Evolutionary conservation across 2,888 invertebrate genomes (phyloP).

Genomic region (Dynastes tityus): DNA sequence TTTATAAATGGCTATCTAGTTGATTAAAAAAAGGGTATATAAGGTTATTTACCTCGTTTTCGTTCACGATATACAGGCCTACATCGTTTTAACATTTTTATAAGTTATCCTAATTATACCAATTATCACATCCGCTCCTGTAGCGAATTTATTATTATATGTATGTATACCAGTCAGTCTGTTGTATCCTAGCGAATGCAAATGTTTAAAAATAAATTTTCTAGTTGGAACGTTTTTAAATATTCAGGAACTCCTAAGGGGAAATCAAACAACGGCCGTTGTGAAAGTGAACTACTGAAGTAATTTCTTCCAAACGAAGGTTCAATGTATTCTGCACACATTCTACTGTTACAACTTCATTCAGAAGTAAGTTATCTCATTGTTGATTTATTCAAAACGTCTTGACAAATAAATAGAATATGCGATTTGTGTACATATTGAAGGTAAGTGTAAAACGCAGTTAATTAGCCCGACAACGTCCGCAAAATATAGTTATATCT

Average conservation of each 20-base stretch:
- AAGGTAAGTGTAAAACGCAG: too few species aligned
- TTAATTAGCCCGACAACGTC: too few species aligned
- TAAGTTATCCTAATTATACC: neutral
- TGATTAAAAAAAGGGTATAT: too few species aligned
- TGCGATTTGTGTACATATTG: too few species aligned
- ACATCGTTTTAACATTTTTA: neutral
- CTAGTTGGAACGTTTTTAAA: slow-evolving; percentile 2
- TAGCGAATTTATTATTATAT: neutral
- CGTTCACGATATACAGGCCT: neutral
- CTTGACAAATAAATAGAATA: neutral
- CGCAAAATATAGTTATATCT: too few species aligned
- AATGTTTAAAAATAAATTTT: neutral
- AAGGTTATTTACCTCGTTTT: neutral
- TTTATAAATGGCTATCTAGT: too few species aligned
- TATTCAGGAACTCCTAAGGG: neutral
- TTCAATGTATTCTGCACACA: neutral
- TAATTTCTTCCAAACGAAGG: neutral
- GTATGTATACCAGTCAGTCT: neutral
- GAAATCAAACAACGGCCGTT: too few species aligned
- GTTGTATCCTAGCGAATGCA: slow-evolving; percentile 2
- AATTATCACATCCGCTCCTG: slow-evolving; percentile 4
- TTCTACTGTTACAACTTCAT: neutral
- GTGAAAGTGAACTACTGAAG: neutral
- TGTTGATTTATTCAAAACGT: slow-evolving; percentile 2
- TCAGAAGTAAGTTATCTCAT: neutral